Evolutionary conservation across 2,888 invertebrate genomes (phyloP).

Genomic region (Trilocha varians): DNA sequence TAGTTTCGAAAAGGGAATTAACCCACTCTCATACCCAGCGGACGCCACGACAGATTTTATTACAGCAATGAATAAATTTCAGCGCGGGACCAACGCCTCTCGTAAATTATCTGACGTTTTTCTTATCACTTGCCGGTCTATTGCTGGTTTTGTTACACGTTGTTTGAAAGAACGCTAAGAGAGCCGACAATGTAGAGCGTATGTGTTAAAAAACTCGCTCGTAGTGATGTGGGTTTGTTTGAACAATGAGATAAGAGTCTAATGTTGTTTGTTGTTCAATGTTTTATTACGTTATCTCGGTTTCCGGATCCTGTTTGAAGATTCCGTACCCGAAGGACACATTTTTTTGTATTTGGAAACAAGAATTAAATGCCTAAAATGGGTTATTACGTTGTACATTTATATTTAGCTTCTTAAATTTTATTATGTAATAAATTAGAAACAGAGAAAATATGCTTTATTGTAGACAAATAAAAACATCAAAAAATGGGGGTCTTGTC

Average conservation of each 20-base stretch:
- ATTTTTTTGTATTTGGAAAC: background rate
- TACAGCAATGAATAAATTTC: conserved; percentile 66
- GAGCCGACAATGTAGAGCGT: background rate
- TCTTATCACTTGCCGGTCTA: background rate
- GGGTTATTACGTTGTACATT: background rate
- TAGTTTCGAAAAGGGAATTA: background rate
- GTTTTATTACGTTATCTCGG: background rate
- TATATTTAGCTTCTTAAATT: too few relatives aligned
- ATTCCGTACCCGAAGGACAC: background rate
- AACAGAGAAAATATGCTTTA: too few relatives aligned
- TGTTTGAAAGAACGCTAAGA: background rate
- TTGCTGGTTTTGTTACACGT: background rate
- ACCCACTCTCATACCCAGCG: background rate
- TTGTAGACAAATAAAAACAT: too few relatives aligned
- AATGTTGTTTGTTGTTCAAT: background rate
- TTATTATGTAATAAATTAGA: background rate
- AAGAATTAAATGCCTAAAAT: background rate
- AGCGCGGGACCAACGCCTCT: conserved; percentile 19
- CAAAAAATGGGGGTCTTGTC: too few relatives aligned
- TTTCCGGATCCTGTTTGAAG: background rate
- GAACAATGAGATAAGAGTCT: conserved; percentile 2
- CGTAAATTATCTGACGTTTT: background rate
- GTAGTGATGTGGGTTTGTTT: background rate
- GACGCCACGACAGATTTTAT: conserved; percentile 54
- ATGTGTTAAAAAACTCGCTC: background rate